Conservation (phyloP, 2,797 vertebrate species). For the Gorsachius magnificus region DNA sequence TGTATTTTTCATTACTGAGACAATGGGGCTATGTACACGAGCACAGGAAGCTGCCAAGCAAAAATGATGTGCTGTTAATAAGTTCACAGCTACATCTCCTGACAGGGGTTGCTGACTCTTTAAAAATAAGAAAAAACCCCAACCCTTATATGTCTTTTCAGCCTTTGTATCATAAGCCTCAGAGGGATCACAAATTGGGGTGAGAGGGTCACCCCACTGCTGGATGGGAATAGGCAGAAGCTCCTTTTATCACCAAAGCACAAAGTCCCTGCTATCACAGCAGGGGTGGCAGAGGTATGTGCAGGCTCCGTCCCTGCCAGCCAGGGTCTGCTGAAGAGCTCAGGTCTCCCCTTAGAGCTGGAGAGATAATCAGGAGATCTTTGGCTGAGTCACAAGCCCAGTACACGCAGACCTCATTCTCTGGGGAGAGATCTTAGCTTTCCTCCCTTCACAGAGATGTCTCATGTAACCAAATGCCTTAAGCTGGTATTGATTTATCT, state of each 20-base stretch:
- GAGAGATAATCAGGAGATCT: background rate
- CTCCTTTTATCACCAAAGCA: background rate
- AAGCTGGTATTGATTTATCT: slow-evolving; percentile 42
- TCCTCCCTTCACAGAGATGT: background rate
- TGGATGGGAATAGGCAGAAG: background rate
- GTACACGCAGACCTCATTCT: background rate
- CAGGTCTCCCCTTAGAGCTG: background rate
- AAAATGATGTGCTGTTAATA: background rate
- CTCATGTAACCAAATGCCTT: background rate
- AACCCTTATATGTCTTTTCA: background rate
- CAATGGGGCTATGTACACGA: background rate
- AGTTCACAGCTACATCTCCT: background rate
- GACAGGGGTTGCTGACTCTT: background rate
- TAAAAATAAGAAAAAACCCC: background rate
- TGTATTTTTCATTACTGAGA: background rate
- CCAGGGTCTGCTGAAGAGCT: background rate
- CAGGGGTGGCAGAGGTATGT: background rate
- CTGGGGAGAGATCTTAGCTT: background rate
- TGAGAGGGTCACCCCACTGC: background rate
- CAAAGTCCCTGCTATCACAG: background rate
- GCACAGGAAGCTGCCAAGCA: background rate
- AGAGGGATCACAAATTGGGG: background rate
- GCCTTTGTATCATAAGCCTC: background rate
- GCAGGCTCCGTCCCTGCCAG: background rate
- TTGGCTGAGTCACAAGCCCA: background rate